Percentiles rank a stretch among this genome's conserved stretches.
These are phyloP conservation scores for Neuroterus valhalla DNA, from an alignment of 1,140 invertebrate genomes.

Conservation along the genomic window DNA sequence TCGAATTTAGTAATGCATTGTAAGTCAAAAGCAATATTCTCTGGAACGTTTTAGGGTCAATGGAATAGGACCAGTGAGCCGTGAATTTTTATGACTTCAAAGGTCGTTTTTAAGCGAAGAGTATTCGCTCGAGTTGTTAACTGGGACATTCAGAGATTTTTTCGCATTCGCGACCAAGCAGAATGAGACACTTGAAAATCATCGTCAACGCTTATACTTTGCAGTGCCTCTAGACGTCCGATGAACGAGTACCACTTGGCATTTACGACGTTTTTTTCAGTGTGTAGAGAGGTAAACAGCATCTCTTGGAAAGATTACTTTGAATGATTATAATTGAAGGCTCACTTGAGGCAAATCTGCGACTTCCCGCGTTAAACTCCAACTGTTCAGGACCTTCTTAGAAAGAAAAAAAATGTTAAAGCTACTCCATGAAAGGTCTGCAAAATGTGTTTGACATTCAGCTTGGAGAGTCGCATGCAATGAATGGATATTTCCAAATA, in stretches of 20 bases:
- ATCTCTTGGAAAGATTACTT: background rate
- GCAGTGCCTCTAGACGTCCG: conserved; percentile 9
- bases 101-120: conserved; percentile 13
- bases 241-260: background rate
- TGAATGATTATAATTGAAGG: background rate
- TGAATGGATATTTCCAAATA: no score
- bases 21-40: conserved; percentile 7
- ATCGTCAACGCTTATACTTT: conserved; percentile 12
- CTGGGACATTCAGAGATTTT: conserved; percentile 17
- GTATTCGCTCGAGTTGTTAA: conserved; percentile 7
- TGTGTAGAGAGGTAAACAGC: background rate
- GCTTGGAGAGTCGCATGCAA: no score
- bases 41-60: conserved; percentile 25
- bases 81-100: conserved; percentile 24
- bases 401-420: no score
- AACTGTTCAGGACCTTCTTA: no score
- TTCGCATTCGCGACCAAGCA: conserved; percentile 6
- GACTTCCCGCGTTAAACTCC: no score
- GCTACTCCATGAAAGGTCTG: no score
- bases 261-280: conserved; percentile 13
- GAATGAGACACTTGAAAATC: conserved; percentile 26
- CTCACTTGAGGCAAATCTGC: no score
- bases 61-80: conserved; percentile 1
- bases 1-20: background rate
- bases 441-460: no score